phyloP scores from a whole-genome alignment of 2,113 vertebrate genomes.

The Labeo catla region DNA sequence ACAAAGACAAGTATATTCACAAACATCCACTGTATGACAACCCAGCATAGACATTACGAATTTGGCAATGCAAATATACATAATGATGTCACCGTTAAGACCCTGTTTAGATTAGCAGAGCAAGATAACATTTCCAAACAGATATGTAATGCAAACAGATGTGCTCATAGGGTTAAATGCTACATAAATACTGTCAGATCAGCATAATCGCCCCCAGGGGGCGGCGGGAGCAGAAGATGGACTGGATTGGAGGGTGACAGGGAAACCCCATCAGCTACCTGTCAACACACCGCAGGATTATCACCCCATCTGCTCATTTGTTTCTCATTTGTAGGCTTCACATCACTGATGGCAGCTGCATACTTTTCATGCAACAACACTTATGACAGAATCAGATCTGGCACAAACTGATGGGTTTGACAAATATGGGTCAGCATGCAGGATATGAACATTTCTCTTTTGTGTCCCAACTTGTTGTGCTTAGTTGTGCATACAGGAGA shows the following conservation, averaged over 20 bases:
- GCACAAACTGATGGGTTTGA: conserved; percentile 21
- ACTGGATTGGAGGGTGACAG: background rate
- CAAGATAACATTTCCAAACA: conserved; percentile 58
- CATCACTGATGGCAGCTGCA: conserved; percentile 1
- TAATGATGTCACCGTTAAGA: conserved; percentile 70
- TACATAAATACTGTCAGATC: conserved; percentile 55
- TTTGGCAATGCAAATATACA: conserved; percentile 66
- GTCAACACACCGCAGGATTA: conserved; percentile 45
- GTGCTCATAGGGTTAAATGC: conserved; percentile 50
- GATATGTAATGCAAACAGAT: conserved; percentile 67
- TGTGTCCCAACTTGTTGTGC: conserved; percentile 13
- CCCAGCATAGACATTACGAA: conserved; percentile 45
- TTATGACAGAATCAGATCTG: conserved; percentile 17
- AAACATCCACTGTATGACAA: conserved; percentile 45
- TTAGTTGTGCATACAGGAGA: background rate
- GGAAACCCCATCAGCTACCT: conserved; percentile 45
- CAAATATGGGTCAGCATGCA: background rate
- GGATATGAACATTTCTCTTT: background rate
- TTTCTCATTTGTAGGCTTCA: conserved; percentile 21
- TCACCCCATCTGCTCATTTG: conserved; percentile 14
- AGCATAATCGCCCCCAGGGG: conserved; percentile 19
- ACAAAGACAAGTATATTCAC: conserved; percentile 17
- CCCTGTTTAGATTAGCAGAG: conserved; percentile 52
- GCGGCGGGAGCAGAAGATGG: background rate
- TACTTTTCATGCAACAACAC: background rate